Conservation (phyloP, 1,140 invertebrate genomes). For the Gryllus bimaculatus region DNA sequence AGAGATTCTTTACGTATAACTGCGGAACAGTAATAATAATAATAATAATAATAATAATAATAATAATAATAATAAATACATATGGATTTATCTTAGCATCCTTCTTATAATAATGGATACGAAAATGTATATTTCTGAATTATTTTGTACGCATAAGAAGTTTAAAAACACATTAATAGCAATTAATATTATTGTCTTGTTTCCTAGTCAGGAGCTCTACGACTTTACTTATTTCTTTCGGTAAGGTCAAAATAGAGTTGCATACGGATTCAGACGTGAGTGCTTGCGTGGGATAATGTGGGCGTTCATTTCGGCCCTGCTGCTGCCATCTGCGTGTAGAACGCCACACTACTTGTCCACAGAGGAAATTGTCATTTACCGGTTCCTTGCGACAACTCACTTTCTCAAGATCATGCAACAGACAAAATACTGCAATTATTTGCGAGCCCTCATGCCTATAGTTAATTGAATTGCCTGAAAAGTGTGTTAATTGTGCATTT, state of each 20-base stretch:
- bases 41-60: too few species aligned
- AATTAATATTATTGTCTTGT: neutral
- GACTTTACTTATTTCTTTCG: neutral
- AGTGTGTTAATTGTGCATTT: too few species aligned
- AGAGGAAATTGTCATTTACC: neutral
- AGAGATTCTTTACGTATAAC: too few species aligned
- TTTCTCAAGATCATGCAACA: too few species aligned
- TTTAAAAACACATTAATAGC: neutral
- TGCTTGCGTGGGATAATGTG: neutral
- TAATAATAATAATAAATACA: too few species aligned
- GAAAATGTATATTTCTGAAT: neutral
- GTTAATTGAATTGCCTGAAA: too few species aligned
- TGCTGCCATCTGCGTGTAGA: neutral
- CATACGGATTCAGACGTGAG: neutral
- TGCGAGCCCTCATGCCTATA: too few species aligned
- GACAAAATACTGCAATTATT: too few species aligned
- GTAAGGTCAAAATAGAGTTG: neutral
- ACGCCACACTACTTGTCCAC: neutral
- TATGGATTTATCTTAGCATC: too few species aligned
- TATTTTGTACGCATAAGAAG: neutral
- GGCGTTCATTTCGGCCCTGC: neutral
- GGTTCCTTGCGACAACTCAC: neutral
- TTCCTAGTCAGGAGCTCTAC: neutral
- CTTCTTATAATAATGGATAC: too few species aligned
- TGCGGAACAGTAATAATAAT: too few species aligned